Evolutionary conservation across 2,888 invertebrate species (phyloP), one percentile per base, ranked within the genome.

Genomic region (Teleogryllus oceanicus): DNA sequence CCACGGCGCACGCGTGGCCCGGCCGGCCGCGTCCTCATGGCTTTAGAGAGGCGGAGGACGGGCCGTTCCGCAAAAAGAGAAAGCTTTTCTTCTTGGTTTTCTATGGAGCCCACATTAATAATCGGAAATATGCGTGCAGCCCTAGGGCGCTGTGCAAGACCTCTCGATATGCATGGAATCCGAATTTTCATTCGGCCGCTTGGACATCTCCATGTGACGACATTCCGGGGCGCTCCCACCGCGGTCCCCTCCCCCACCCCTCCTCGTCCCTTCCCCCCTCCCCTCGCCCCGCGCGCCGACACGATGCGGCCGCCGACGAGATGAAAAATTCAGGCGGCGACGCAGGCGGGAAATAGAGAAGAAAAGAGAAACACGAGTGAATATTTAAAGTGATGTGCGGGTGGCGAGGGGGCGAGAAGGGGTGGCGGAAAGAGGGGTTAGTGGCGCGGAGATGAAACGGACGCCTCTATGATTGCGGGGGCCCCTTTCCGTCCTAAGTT

Each of bases 111-210:
- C 62, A 62, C 62, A 62, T 62, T 62, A 62, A 62, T 62, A 62
- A 62, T 62, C 62, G 62, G 62, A 62, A 62, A 62, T 62, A 62
- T 62, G 62, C 62, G n/a, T 37, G 37, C 37, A 62, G 62, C 16
- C 62, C 62, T 16, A 62, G n/a, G 62, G 62, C 62, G 13, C 62
- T 62, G 11, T 5, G 62, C 62, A 62, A 62, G 62, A 62, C 62
- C 62, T 62, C 62, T 62, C 62, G 62, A 62, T 62, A 62, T 62
- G 62, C 62, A 62, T 62, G 62, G 62, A 62, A 62, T 62, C n/a
- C 16, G 62, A 62, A 62, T 62, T 62, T 62, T 62, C 62, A 62
- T 62, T 62, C 62, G 11, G 62, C 62, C n/a, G 62, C 62, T 62
- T 62, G 62, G 62, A 62, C 62, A 62, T 12, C 62, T 62, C 62